phyloP scores from a whole-genome alignment of 2,888 invertebrate genomes.

The Drosophila austrosaltans region DNA sequence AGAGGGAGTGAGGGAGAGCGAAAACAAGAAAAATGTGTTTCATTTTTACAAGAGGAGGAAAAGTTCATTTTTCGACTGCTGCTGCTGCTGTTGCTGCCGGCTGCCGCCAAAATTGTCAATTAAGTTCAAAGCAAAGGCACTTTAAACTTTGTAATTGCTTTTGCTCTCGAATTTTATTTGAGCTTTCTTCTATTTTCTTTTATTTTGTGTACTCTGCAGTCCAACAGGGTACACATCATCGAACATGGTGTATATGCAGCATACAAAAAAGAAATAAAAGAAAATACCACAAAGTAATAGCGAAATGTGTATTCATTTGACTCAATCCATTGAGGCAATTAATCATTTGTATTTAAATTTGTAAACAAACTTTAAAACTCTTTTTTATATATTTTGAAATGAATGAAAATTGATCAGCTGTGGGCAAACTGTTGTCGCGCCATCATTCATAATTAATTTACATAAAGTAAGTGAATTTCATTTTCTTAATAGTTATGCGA shows the following conservation, averaged over 20 bases:
- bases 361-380: no score
- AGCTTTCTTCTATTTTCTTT: constrained; percentile 21
- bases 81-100: constrained; percentile 26
- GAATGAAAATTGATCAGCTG: no score
- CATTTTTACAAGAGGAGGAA: constrained; percentile 14
- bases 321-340: no score
- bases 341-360: no score
- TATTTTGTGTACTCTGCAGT: constrained; percentile 7
- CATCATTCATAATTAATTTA: no score
- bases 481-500: no score
- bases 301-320: no score
- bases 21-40: constrained; percentile 37
- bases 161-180: constrained; percentile 66
- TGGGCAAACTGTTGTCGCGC: no score
- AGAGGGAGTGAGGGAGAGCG: constrained; percentile 23
- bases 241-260: not conserved
- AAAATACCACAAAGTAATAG: no score
- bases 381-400: no score
- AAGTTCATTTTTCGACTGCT: constrained; percentile 33
- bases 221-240: not conserved
- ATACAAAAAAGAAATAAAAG: not conserved
- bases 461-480: no score
- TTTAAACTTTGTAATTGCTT: constrained; percentile 78
- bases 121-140: constrained; percentile 70
- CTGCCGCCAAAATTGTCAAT: constrained; percentile 66